Percentiles rank a stretch among this genome's conserved stretches.
Conservation (phyloP, 2,797 vertebrate species). For the Graptemys geographica region DNA sequence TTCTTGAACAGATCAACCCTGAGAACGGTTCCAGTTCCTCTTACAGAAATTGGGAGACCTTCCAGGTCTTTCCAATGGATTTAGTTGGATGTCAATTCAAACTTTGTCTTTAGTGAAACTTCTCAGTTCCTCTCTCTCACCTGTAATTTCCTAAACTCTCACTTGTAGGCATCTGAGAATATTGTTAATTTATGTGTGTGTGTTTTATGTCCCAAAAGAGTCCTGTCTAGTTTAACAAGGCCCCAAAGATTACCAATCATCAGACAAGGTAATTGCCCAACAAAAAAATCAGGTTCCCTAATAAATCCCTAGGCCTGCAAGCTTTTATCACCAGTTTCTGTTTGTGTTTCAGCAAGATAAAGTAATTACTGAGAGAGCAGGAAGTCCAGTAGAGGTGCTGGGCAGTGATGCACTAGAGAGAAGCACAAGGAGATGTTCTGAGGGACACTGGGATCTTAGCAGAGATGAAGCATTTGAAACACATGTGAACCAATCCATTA, state of each 20-base stretch:
- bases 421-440: neutral
- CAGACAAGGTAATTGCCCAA: neutral
- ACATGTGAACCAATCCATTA: too few relatives aligned
- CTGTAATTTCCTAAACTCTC: neutral
- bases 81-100: too few relatives aligned
- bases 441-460: neutral
- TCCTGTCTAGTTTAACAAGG: neutral
- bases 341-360: neutral
- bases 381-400: neutral
- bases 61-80: too few relatives aligned
- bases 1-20: neutral
- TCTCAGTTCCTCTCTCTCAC: neutral
- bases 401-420: neutral
- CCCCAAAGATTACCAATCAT: neutral
- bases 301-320: neutral
- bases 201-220: neutral
- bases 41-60: too few relatives aligned
- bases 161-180: neutral
- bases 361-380: neutral
- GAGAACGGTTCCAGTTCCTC: neutral
- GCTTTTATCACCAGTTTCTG: neutral
- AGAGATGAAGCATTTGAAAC: neutral
- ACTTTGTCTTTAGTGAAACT: neutral
- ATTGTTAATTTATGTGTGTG: neutral
- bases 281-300: neutral